phyloP scores from a whole-genome alignment of 2,113 vertebrate species.

The Scartelaos histophorus region DNA sequence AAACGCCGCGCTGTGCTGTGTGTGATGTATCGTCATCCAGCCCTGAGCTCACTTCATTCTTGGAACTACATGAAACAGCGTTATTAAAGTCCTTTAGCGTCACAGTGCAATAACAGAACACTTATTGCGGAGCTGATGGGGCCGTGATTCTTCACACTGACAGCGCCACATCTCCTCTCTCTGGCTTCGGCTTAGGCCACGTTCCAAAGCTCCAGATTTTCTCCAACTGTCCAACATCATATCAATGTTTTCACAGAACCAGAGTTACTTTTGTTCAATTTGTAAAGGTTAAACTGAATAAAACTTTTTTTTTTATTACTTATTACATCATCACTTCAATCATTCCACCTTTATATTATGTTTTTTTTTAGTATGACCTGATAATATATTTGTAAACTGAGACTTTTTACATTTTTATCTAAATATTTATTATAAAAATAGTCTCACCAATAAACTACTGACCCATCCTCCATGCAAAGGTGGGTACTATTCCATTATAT shows the following conservation, averaged over 20 bases:
- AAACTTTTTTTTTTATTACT: too few relatives aligned
- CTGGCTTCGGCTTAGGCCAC: background rate
- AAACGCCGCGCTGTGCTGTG: background rate
- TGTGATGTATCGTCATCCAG: slow-evolving; percentile 2
- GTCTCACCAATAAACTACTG: too few relatives aligned
- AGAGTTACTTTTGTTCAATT: background rate
- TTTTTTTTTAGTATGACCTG: too few relatives aligned
- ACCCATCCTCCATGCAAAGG: too few relatives aligned
- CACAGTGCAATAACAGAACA: slow-evolving; percentile 31
- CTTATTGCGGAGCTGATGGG: slow-evolving; percentile 43
- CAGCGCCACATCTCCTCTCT: slow-evolving; percentile 8
- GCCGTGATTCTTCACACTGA: slow-evolving; percentile 22
- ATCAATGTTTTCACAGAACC: background rate
- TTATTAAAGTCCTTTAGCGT: slow-evolving; percentile 42
- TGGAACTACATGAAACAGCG: slow-evolving; percentile 26
- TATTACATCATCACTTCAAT: background rate
- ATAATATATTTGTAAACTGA: too few relatives aligned
- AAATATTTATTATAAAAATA: too few relatives aligned
- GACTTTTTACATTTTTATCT: too few relatives aligned
- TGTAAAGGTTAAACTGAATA: background rate
- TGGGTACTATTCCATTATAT: too few relatives aligned
- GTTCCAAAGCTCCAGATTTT: slow-evolving; percentile 11
- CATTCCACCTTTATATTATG: too few relatives aligned
- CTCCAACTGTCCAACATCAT: slow-evolving; percentile 15
- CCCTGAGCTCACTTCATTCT: slow-evolving; percentile 15